Evolutionary conservation across 1,140 invertebrate genomes (phyloP), one percentile per base, ranked within the genome.

Genomic region (Drosophila athabasca): DNA sequence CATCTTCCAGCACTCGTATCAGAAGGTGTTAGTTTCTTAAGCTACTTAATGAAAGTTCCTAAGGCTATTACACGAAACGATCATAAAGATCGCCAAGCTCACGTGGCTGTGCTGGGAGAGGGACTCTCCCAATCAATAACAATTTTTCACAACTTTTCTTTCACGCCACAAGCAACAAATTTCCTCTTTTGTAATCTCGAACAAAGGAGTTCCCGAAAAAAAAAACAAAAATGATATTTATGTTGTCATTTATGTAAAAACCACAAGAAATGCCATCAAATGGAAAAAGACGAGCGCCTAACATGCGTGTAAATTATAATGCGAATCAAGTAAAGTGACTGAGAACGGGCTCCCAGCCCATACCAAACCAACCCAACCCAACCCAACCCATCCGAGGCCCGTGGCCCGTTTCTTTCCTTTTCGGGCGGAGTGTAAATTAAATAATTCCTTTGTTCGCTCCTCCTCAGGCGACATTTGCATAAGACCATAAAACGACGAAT

Each of bases 301-400:
- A 84, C 78, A 84, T 81, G 77, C 81, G 81, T 85, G 77, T 85
- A 80, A 84, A 85, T 84, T 85, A 69, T 69, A 84, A 84, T 84
- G 80, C 81, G 80, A 84, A 84, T 85, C 71, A 80, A 68, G 72
- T 48, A 54, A 59, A 71, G 71, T 62, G 53, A 69, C 66, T 69
- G 66, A 58, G 64, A 43, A 69, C 3, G 17, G 17, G 58, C 19
- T 46, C 11, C 35, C 29, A 31, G 6, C 17, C 17, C 17, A 19
- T 7, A 31, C 17, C 17, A 19, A 1, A 19, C 29, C 29, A 31
- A 2, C 29, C 6, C 29, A 45, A 59, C 50, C 51, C 51, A 26
- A 11, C 11, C 9, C 53, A 45, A n/a, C 53, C 53, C 26, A n/a
- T n/a, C n/a, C n/a, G n/a, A n/a, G n/a, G n/a, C n/a, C n/a, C n/a